phyloP scores from a whole-genome alignment of 1,140 invertebrate species.

The Ostrea edulis region DNA sequence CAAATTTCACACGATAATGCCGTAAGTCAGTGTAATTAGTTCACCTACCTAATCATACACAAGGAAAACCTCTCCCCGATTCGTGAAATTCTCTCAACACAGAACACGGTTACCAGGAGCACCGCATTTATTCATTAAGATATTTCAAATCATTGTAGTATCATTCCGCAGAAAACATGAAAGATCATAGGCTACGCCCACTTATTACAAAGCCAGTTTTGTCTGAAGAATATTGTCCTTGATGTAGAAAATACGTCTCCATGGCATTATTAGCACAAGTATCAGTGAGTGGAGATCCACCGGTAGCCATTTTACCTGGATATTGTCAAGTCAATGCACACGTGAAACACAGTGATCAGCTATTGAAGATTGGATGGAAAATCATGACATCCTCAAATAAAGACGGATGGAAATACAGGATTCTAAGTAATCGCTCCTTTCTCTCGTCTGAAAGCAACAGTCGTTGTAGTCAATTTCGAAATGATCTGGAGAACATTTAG shows the following conservation, averaged over 20 bases:
- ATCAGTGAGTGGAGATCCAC: background rate
- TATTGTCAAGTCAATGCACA: background rate
- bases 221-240: constrained; percentile 1
- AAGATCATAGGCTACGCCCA: constrained; percentile 15
- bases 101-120: background rate
- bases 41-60: background rate
- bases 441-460: background rate
- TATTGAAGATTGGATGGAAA: background rate
- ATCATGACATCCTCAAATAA: background rate
- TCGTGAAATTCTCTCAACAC: background rate
- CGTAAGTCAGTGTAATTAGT: background rate
- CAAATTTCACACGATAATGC: too few relatives aligned
- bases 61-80: background rate
- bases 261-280: background rate
- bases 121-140: background rate
- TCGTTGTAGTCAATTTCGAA: background rate
- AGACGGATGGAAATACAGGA: background rate
- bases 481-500: background rate
- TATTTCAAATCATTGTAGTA: background rate
- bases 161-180: background rate
- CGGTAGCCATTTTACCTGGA: background rate
- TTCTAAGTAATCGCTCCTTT: background rate
- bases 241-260: background rate
- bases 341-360: background rate
- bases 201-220: background rate